Evolutionary conservation across 2,113 vertebrate species (phyloP).

Genomic region (Sterrhoptilus dennistouni): DNA sequence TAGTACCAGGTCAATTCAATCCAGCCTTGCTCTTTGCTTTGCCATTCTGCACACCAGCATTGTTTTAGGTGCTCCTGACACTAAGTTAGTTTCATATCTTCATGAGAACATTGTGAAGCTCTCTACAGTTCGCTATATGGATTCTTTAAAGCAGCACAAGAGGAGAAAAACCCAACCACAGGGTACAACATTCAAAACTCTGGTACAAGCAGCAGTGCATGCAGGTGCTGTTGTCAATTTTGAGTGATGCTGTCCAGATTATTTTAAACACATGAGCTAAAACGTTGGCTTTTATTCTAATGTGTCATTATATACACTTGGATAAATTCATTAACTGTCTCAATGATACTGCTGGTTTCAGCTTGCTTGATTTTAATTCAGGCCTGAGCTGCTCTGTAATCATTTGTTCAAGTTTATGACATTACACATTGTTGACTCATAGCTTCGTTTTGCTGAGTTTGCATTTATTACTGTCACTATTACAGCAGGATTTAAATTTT

Average conservation of each 20-base stretch:
- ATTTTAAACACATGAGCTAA: not conserved
- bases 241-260: not conserved
- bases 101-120: not conserved
- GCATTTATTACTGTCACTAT: conserved; percentile 48
- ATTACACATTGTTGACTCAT: conserved; percentile 29
- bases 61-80: not conserved
- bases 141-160: not conserved
- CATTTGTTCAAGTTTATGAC: conserved; percentile 21
- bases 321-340: not conserved
- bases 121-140: not conserved
- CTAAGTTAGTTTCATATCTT: not conserved
- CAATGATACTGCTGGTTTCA: not conserved
- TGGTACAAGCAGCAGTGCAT: not conserved
- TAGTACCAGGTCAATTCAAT: not conserved
- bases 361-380: conserved; percentile 24
- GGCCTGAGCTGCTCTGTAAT: not conserved
- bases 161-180: not conserved
- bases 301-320: not conserved
- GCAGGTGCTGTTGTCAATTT: not conserved
- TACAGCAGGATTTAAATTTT: conserved; percentile 31
- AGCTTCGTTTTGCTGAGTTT: conserved; percentile 48
- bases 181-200: not conserved
- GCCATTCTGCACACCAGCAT: not conserved
- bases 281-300: not conserved
- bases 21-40: not conserved